Conservation (phyloP, 2,113 vertebrate species). For the Rallus limicola region DNA sequence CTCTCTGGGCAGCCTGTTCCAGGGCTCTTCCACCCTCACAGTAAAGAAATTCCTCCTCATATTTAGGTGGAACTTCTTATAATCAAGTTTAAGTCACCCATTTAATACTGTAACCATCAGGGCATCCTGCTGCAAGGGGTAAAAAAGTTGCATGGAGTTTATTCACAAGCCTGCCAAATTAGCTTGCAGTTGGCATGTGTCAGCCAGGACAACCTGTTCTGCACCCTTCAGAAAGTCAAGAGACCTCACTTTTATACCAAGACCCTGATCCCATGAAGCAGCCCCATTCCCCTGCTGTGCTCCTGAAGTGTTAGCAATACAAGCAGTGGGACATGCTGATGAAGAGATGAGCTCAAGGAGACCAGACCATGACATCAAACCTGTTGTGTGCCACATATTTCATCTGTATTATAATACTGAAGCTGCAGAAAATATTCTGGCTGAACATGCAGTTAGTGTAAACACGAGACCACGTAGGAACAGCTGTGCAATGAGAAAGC, state of each 20-base stretch:
- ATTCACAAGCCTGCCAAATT: not conserved
- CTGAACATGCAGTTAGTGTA: rapidly evolving
- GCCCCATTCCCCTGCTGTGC: not conserved
- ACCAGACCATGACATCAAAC: not conserved
- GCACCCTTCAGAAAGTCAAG: not conserved
- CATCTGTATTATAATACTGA: not conserved
- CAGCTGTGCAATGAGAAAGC: not conserved
- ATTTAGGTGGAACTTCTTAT: too few species aligned
- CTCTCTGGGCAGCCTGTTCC: too few species aligned
- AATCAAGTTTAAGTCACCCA: too few species aligned
- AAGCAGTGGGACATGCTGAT: not conserved
- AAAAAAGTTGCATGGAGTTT: not conserved
- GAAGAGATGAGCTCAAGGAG: not conserved
- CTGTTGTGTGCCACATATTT: not conserved
- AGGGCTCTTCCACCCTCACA: too few species aligned
- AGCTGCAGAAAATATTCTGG: not conserved
- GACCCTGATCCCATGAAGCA: not conserved
- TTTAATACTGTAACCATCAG: not conserved
- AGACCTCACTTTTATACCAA: not conserved
- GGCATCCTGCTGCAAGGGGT: not conserved
- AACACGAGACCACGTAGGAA: not conserved
- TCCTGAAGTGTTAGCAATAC: too few species aligned
- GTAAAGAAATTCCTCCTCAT: too few species aligned
- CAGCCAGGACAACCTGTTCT: not conserved
- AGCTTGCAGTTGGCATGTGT: not conserved